Percentiles rank a stretch among this genome's conserved stretches.
Conservation (phyloP, 2,888 invertebrate genomes). For the Acanthococcus lagerstroemiae region DNA sequence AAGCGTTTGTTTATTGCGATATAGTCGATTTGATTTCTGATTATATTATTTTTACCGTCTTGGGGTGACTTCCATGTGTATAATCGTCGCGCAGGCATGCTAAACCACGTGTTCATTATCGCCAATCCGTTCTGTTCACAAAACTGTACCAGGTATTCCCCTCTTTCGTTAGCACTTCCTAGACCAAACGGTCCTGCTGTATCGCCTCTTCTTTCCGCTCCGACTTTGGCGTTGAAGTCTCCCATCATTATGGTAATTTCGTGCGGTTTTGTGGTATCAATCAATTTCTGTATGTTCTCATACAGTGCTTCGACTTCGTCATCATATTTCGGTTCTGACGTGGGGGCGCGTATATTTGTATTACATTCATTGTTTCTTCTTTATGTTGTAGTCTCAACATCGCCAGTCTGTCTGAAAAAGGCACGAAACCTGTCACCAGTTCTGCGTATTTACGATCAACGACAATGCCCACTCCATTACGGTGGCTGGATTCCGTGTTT, state of each 20-base stretch:
- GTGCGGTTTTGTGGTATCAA: constrained; percentile 1
- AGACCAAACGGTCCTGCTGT: constrained; percentile 16
- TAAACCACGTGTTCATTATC: constrained; percentile 23
- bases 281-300: constrained; percentile 12
- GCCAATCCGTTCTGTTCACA: constrained; percentile 4
- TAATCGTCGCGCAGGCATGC: constrained; percentile 1
- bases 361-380: constrained; percentile 5
- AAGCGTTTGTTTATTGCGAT: too few relatives aligned
- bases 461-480: not conserved
- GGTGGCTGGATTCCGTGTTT: not conserved
- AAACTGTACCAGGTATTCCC: constrained; percentile 8
- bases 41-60: constrained; percentile 33
- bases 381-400: not conserved
- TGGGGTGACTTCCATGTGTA: constrained; percentile 35
- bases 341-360: constrained; percentile 16
- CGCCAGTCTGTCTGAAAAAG: not conserved
- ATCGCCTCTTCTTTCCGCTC: constrained; percentile 9
- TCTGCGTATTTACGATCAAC: not conserved
- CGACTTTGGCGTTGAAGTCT: constrained; percentile 19
- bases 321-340: constrained; percentile 5
- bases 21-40: constrained; percentile 38
- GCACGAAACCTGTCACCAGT: not conserved
- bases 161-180: constrained; percentile 16
- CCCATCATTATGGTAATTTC: constrained; percentile 19
- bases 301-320: constrained; percentile 17